phyloP scores from a whole-genome alignment of 92 coral and sea anemone genomes.

The Pocillopora meandrina region DNA sequence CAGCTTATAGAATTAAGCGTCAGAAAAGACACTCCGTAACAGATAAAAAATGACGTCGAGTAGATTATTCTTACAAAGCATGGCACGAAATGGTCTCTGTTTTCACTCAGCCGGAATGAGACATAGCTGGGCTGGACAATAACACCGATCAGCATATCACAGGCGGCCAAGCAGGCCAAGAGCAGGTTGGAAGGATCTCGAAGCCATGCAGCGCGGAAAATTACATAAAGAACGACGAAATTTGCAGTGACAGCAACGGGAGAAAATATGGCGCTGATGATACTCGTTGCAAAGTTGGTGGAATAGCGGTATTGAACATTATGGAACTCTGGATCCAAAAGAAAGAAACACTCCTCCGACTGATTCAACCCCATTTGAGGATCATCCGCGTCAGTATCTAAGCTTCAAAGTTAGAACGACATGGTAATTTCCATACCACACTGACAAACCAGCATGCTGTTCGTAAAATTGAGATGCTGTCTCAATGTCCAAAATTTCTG shows the following conservation, averaged over 20 bases:
- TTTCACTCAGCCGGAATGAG: slow-evolving; percentile 63
- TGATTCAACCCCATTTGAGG: background rate
- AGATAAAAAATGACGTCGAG: slow-evolving; percentile 66
- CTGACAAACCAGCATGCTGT: too few relatives aligned
- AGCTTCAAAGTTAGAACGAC: background rate
- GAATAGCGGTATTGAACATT: slow-evolving; percentile 55
- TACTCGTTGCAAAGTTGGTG: slow-evolving; percentile 63
- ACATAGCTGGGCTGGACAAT: slow-evolving; percentile 71
- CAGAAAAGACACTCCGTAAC: slow-evolving; percentile 82
- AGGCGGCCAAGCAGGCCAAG: slow-evolving; percentile 65
- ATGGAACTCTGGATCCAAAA: slow-evolving; percentile 61
- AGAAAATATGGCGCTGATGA: slow-evolving; percentile 53
- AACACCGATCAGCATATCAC: slow-evolving; percentile 64
- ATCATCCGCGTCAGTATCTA: background rate
- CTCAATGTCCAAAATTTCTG: too few relatives aligned
- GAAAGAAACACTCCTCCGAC: slow-evolving; percentile 49
- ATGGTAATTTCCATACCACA: background rate
- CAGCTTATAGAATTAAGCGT: slow-evolving; percentile 74
- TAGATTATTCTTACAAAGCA: slow-evolving; percentile 65
- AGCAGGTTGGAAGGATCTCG: slow-evolving; percentile 69
- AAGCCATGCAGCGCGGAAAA: slow-evolving; percentile 46
- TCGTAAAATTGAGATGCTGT: too few relatives aligned
- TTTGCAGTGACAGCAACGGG: slow-evolving; percentile 68
- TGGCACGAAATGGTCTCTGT: slow-evolving; percentile 57
- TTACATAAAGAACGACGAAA: slow-evolving; percentile 34